Percentiles rank a stretch among this genome's conserved stretches.
Conservation (phyloP, 37 sponge, comb jelly and placozoan genomes). For the Theonella swinhoei region DNA sequence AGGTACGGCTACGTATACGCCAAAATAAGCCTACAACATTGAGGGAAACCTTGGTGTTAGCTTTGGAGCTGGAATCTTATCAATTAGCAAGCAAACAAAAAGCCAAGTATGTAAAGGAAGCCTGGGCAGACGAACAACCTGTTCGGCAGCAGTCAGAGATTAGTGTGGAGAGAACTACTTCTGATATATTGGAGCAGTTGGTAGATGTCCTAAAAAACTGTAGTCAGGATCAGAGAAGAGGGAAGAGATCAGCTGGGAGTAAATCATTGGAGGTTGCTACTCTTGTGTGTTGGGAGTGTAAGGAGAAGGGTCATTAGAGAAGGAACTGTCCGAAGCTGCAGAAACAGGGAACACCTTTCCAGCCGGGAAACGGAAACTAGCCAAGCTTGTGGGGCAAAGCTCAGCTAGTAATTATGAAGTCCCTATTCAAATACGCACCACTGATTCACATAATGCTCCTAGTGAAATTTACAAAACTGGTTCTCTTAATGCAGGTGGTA, state of each 20-base stretch:
- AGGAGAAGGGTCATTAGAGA: constrained; percentile 8
- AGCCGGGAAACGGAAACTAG: constrained; percentile 36
- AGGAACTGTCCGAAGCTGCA: neutral
- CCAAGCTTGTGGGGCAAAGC: constrained; percentile 50
- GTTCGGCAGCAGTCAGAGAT: too few species aligned
- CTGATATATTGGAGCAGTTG: neutral
- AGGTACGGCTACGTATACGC: neutral
- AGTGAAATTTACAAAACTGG: constrained; percentile 15
- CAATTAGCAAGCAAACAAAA: neutral
- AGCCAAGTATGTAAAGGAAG: neutral
- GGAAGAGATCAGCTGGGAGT: too few species aligned
- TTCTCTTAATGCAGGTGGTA: constrained; percentile 1
- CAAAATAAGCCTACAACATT: constrained; percentile 10
- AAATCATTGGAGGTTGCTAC: too few species aligned
- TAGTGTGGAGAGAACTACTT: neutral
- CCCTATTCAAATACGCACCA: neutral
- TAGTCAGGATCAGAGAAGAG: neutral
- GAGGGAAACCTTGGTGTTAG: neutral
- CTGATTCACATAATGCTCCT: constrained; percentile 10
- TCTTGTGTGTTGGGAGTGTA: constrained; percentile 19
- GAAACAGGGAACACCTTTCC: neutral
- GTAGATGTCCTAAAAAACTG: neutral
- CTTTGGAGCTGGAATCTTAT: constrained; percentile 19
- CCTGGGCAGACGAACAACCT: neutral
- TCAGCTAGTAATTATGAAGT: neutral